Conservation (phyloP, 2,113 vertebrate species). For the Mormyrus iriodes region DNA sequence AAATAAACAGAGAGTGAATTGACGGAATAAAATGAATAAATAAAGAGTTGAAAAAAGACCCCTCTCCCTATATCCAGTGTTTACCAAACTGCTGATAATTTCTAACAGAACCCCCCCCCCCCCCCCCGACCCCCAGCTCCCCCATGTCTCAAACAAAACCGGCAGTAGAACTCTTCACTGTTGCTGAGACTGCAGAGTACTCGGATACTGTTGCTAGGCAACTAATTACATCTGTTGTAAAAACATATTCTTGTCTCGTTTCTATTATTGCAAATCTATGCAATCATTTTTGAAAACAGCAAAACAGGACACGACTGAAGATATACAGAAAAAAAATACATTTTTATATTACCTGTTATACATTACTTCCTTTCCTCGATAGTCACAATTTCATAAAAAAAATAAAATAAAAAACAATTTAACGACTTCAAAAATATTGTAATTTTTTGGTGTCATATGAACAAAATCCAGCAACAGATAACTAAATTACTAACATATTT, state of each 20-base stretch:
- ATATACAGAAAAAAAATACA: neutral
- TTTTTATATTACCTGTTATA: neutral
- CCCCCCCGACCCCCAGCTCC: neutral
- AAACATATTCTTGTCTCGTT: slow-evolving; percentile 11
- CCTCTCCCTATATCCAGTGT: slow-evolving; percentile 7
- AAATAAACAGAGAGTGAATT: neutral
- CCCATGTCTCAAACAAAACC: slow-evolving; percentile 2
- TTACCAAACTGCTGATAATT: slow-evolving; percentile 19
- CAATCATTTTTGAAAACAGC: neutral
- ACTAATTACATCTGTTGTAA: slow-evolving; percentile 27
- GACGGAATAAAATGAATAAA: slow-evolving; percentile 2
- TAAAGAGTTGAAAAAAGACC: neutral
- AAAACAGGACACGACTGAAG: neutral
- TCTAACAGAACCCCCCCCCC: neutral
- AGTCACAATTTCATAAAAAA: no score
- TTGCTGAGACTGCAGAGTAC: slow-evolving; percentile 13
- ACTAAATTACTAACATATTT: neutral
- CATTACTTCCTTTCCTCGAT: neutral
- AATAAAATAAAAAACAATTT: neutral
- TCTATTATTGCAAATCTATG: neutral
- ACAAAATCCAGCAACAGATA: neutral
- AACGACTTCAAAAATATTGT: neutral
- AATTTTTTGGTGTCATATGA: neutral
- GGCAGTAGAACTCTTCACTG: slow-evolving; percentile 12
- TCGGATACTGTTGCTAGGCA: slow-evolving; percentile 27